A percentile compares a stretch with the other conserved stretches of the same genome.
These are phyloP conservation scores for Philaethria dido DNA, from an alignment of 2,888 invertebrate species.

Conservation along the genomic window DNA sequence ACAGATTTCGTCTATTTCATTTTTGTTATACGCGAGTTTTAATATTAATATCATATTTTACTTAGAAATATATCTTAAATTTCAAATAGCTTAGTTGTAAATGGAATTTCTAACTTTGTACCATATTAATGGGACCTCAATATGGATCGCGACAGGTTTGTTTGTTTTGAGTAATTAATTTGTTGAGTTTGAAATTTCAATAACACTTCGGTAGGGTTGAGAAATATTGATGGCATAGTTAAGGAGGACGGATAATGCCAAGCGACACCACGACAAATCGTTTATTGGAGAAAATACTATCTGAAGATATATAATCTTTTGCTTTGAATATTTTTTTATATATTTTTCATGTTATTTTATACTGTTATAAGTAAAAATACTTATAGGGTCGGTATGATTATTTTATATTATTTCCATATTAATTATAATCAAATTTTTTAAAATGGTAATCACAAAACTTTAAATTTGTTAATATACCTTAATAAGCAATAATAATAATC, in stretches of 20 bases:
- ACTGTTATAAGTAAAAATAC: not conserved
- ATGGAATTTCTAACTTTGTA: slow-evolving; percentile 7
- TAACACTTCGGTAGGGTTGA: slow-evolving; percentile 22
- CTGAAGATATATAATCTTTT: too few relatives aligned
- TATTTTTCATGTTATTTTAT: not conserved
- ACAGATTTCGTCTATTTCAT: not conserved
- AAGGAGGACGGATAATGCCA: slow-evolving; percentile 21
- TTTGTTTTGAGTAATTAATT: slow-evolving; percentile 34
- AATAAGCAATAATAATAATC: too few relatives aligned
- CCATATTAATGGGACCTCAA: slow-evolving; percentile 3
- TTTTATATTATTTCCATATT: too few relatives aligned
- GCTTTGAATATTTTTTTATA: too few relatives aligned
- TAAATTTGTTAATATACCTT: too few relatives aligned
- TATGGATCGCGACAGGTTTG: slow-evolving; percentile 14
- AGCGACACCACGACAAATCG: slow-evolving; percentile 26
- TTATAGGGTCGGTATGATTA: too few relatives aligned
- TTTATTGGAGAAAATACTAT: slow-evolving; percentile 4
- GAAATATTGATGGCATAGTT: slow-evolving; percentile 35
- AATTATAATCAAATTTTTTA: too few relatives aligned
- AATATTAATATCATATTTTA: not conserved
- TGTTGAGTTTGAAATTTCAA: slow-evolving; percentile 31
- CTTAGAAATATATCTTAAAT: not conserved
- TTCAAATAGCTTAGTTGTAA: not conserved
- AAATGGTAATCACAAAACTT: too few relatives aligned
- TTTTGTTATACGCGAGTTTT: too few relatives aligned